Percentiles rank a stretch among this genome's conserved stretches.
Conservation (phyloP, 1,140 invertebrate genomes). For the Orius insidiosus region DNA sequence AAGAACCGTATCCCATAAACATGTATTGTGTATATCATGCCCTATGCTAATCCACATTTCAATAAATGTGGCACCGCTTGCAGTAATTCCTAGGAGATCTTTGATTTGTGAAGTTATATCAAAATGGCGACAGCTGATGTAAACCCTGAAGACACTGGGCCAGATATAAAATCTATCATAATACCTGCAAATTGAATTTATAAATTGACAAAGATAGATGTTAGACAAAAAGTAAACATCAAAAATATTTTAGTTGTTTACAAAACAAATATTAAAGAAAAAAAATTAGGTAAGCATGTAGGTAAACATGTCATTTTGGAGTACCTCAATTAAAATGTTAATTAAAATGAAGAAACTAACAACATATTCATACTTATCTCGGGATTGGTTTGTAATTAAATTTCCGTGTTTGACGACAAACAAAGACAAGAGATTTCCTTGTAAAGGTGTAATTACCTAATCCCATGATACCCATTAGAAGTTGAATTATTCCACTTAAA, state of each 20-base stretch:
- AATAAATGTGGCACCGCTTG: constrained; percentile 51
- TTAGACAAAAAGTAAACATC: neutral
- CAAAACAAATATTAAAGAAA: constrained; percentile 2
- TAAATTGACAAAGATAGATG: constrained; percentile 13
- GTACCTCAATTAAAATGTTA: too few species aligned
- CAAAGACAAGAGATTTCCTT: too few species aligned
- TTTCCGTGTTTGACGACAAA: neutral
- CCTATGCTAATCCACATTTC: constrained; percentile 51
- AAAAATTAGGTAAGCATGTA: too few species aligned
- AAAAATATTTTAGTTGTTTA: neutral
- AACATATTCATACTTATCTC: neutral
- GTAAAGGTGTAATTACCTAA: constrained; percentile 47
- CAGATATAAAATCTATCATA: constrained; percentile 82
- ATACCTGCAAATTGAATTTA: constrained; percentile 66
- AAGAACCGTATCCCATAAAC: constrained; percentile 46
- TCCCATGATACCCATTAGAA: constrained; percentile 73
- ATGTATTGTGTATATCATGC: constrained; percentile 37
- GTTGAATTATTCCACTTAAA: constrained; percentile 56
- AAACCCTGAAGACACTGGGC: constrained; percentile 82
- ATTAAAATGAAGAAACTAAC: too few species aligned
- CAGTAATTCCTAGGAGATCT: constrained; percentile 59
- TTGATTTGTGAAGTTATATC: constrained; percentile 78
- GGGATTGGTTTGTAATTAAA: neutral
- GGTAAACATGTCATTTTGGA: too few species aligned
- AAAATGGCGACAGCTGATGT: constrained; percentile 83